These are phyloP conservation scores for Macrochelys suwanniensis DNA, from an alignment of 2,797 vertebrate species.

Conservation along the genomic window DNA sequence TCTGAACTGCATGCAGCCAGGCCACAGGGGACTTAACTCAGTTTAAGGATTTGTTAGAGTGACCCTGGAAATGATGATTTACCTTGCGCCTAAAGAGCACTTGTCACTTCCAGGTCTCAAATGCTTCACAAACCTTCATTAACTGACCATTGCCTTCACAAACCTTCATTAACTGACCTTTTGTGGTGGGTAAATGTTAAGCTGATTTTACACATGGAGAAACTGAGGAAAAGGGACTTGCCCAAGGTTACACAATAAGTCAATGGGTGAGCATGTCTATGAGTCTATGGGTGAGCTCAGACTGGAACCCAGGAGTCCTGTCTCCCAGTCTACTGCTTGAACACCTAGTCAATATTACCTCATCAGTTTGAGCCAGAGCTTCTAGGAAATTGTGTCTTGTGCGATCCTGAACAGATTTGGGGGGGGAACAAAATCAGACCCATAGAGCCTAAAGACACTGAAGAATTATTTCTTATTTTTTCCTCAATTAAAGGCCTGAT, in stretches of 20 bases:
- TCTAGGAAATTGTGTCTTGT: neutral
- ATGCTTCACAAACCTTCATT: neutral
- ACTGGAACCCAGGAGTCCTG: neutral
- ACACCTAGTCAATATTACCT: rapidly evolving
- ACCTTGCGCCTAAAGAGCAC: neutral
- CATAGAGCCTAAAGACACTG: neutral
- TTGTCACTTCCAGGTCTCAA: neutral
- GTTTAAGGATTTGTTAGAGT: too few relatives aligned
- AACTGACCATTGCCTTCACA: neutral
- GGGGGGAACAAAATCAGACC: neutral
- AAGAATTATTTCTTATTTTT: conserved; percentile 18
- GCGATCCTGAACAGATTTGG: rapidly evolving
- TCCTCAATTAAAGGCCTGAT: neutral
- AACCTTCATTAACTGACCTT: neutral
- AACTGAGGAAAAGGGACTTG: neutral
- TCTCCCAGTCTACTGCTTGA: neutral
- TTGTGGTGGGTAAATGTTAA: neutral
- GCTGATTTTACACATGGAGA: neutral
- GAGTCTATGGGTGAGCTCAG: neutral
- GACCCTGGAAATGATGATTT: neutral
- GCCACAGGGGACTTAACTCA: too few relatives aligned
- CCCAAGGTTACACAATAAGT: neutral
- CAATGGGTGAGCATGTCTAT: neutral
- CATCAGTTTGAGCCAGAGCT: neutral
- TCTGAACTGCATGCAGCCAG: neutral